Evolutionary conservation across 2,113 vertebrate genomes (phyloP).

Genomic region (Petroica traversi): DNA sequence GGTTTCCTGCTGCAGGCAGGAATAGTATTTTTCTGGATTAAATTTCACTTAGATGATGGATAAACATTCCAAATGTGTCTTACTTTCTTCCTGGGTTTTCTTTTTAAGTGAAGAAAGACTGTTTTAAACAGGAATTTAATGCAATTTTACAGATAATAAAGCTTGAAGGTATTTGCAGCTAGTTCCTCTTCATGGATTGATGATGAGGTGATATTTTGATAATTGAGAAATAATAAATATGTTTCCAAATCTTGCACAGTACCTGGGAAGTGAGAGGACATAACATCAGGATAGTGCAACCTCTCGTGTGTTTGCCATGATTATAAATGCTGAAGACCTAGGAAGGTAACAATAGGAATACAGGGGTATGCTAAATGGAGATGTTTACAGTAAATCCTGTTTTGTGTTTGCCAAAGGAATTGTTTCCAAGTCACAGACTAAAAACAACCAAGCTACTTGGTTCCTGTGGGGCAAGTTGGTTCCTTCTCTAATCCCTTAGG

Average conservation of each 20-base stretch:
- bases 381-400: background rate
- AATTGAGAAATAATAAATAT: background rate
- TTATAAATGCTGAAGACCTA: background rate
- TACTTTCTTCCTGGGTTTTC: background rate
- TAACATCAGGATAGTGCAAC: background rate
- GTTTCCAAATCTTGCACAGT: background rate
- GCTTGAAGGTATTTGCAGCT: background rate
- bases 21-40: background rate
- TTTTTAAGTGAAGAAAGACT: background rate
- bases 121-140: background rate
- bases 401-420: background rate
- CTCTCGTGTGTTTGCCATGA: background rate
- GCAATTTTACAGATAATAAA: background rate
- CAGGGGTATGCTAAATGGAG: background rate
- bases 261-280: background rate
- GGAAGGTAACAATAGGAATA: background rate
- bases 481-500: background rate
- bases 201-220: background rate
- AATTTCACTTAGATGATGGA: background rate
- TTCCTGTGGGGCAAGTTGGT: background rate
- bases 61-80: background rate
- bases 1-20: background rate
- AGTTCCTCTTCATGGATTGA: background rate
- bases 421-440: background rate
- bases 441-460: background rate